These are phyloP conservation scores for Heteronetta atricapilla DNA, from an alignment of 2,113 vertebrate species.

Conservation along the genomic window DNA sequence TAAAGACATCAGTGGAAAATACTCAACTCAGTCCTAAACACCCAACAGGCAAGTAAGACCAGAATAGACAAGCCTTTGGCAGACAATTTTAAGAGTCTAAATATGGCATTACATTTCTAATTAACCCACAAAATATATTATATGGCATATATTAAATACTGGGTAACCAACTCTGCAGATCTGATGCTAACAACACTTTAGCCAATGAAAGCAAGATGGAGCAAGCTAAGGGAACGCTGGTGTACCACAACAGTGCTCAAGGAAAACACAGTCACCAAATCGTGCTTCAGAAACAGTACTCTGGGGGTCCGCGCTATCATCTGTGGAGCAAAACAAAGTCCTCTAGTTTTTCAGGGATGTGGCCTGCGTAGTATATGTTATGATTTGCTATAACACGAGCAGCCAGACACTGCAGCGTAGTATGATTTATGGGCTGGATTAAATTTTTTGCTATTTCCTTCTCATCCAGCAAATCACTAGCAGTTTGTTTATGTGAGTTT, in stretches of 20 bases:
- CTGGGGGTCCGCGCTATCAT: constrained; percentile 78
- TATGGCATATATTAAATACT: constrained; percentile 81
- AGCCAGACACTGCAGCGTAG: constrained; percentile 96
- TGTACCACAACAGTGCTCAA: constrained; percentile 76
- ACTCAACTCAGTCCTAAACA: constrained; percentile 67
- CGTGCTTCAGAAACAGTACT: constrained; percentile 61
- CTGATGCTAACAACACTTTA: constrained; percentile 67
- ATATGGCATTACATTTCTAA: constrained; percentile 75
- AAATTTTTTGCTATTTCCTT: constrained; percentile 95
- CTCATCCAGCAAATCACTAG: constrained; percentile 94
- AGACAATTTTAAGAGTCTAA: constrained; percentile 72
- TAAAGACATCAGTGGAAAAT: constrained; percentile 75
- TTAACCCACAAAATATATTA: constrained; percentile 81
- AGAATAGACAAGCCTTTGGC: constrained; percentile 80
- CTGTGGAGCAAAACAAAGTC: constrained; percentile 96
- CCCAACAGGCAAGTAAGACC: constrained; percentile 73
- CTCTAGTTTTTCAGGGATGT: constrained; percentile 95
- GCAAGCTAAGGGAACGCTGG: constrained; percentile 75
- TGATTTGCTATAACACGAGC: constrained; percentile 93
- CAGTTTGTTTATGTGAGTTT: constrained; percentile 90
- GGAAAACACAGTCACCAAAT: constrained; percentile 63
- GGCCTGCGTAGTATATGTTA: constrained; percentile 86
- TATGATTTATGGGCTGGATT: constrained; percentile 98
- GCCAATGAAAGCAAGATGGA: constrained; percentile 70
- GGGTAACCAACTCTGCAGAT: constrained; percentile 71